Evolutionary conservation across 2,113 vertebrate species (phyloP), one percentile per base, ranked within the genome.

Genomic region (Dicentrarchus labrax): DNA sequence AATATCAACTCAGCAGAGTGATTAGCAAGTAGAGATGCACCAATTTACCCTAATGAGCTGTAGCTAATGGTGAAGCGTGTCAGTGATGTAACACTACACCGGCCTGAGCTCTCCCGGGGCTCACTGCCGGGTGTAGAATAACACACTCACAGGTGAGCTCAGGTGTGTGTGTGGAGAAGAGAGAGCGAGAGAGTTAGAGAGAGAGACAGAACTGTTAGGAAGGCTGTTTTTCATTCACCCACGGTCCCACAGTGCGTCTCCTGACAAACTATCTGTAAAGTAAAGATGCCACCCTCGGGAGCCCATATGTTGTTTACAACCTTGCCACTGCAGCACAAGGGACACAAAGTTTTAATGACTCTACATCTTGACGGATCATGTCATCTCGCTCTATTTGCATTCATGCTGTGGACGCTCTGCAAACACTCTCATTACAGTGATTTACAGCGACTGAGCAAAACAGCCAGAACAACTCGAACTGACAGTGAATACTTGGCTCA

Each of bases 41-140:
- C 24, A 36, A 41, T 80, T 76, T 72, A 66, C 64, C 15, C 51
- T 79, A 83, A 89, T 69, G 77, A 88, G 16, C 83, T 78, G 82
- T 1, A 68, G 62, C 83, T 81, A 78, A 85, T 76, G 77, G 47
- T 76, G 71, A 90, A 81, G 73, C 70, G 84, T 92, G 85, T 88
- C 78, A 73, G 51, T 67, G 74, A 78, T 39, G 93, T 83, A 91
- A 91, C 0, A 3, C 11, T 54, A 90, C 83, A 93, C 90, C 89
- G 83, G 82, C 17, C 48, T 4, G 36, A 68, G 74, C 53, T 76
- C 83, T 72, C 86, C 74, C 0, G 53, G 21, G 83, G 38, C 22
- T 13, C 57, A 65, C 72, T 64, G 39, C 65, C 36, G 50, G 85
- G 92, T 82, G 59, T 83, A 62, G 67, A 83, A 77, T 90, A 81